Base-by-base conservation (phyloP, 2,113 vertebrate genomes). In the Entelurus aequoreus region DNA sequence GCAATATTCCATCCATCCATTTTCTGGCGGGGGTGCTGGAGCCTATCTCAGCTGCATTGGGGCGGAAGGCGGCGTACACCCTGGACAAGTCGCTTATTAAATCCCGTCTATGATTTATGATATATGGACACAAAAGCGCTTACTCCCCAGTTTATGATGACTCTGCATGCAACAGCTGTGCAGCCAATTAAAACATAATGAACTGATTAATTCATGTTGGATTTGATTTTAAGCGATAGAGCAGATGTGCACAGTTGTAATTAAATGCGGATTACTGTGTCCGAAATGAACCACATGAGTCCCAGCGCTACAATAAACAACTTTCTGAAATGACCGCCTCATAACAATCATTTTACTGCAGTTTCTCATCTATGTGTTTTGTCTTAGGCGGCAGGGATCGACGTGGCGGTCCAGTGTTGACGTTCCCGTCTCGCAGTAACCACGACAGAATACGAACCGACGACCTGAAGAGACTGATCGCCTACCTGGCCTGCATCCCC, bases 401-500 rank as follows among this genome's bases (percentile, higher is more conserved):
- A 71, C 94, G 96, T 37, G 97, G 96, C 51, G 97, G 97, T 65
- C 97, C 97, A 5, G 93, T 99, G 69, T 88, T 99, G 86, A 99
- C 97, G 0, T 99, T 99, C 88, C 97, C 97, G 54, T 96, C 95
- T 83, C 95, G 97, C 65, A 98, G 94, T 86, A 99, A 99, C 83
- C 96, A 99, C 0, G 97, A 99, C 66, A 94, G 96, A 95, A 99
- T 98, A 98, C 94, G 95, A 75, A 93, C 95, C 50, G 96, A 98
- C 66, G 97, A 99, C 71, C 93, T 99, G 69, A 89, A 95, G 78
- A 94, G 93, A 75, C 91, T 99, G 73, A 95, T 99, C 68, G 96
- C 95, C 0, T 99, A 99, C 77, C 91, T 98, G 36, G 95, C 95
- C 0, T 93, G 93, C 78, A 97, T 99, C 87, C 97, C 97, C 66